phyloP scores from a whole-genome alignment of 2,888 invertebrate species.

The Syrista parreyssii region DNA sequence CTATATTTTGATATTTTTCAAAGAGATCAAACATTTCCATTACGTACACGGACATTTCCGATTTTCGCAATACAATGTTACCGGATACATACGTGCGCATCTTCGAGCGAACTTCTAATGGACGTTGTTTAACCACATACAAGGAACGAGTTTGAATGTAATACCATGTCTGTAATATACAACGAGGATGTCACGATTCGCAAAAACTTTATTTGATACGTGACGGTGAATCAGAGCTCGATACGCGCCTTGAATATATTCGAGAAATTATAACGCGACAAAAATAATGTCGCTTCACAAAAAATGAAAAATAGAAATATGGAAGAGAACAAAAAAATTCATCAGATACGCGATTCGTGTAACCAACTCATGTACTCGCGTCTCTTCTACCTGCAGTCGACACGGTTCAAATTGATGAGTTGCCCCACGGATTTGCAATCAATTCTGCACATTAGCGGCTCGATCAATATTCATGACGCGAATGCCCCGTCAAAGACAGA shows the following conservation, averaged over 20 bases:
- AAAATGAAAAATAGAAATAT: not conserved
- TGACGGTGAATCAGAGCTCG: not conserved
- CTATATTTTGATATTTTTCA: not conserved
- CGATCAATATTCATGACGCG: constrained; percentile 56
- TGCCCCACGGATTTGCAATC: constrained; percentile 41
- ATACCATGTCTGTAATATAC: not conserved
- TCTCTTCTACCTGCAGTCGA: constrained; percentile 10
- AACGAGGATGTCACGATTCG: not conserved
- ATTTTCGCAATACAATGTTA: not conserved
- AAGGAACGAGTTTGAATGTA: not conserved
- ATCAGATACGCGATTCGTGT: not conserved
- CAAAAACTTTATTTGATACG: not conserved
- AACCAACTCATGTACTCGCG: not conserved
- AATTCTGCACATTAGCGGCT: constrained; percentile 51
- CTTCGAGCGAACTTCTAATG: not conserved
- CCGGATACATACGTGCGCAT: not conserved
- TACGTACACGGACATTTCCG: not conserved
- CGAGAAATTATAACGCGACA: not conserved
- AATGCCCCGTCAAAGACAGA: constrained; percentile 53
- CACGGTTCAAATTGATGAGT: constrained; percentile 49
- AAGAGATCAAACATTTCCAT: not conserved
- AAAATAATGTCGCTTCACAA: not conserved
- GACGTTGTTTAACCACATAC: not conserved
- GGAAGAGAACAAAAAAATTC: not conserved
- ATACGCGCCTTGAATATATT: not conserved